Conservation (phyloP, 2,888 invertebrate species). For the Boloria selene region DNA sequence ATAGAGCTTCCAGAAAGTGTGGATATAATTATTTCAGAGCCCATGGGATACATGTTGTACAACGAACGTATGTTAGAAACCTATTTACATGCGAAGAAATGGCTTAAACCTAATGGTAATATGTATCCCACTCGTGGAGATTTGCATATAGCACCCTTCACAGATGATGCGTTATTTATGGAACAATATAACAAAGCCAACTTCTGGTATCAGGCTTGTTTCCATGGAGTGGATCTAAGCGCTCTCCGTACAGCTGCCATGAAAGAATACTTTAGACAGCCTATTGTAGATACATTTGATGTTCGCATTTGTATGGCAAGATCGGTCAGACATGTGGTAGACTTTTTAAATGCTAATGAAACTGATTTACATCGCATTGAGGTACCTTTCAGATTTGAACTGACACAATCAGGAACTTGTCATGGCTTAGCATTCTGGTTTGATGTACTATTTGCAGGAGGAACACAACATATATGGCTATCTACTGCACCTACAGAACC, state of each 20-base stretch:
- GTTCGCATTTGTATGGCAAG: conserved; percentile 98
- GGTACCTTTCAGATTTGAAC: conserved; percentile 96
- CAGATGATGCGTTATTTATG: conserved; percentile 98
- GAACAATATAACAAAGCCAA: conserved; percentile 99
- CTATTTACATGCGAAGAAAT: conserved; percentile 98
- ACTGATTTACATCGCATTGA: conserved; percentile 97
- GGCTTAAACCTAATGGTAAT: conserved; percentile 95
- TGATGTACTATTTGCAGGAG: conserved; percentile 97
- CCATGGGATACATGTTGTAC: conserved; percentile 99
- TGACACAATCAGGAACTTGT: conserved; percentile 95
- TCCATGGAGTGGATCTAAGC: conserved; percentile 98
- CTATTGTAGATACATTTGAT: conserved; percentile 99
- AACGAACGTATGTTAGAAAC: conserved; percentile 99
- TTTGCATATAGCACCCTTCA: conserved; percentile 98
- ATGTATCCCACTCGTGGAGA: conserved; percentile 99
- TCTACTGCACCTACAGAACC: conserved; percentile 99
- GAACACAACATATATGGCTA: conserved; percentile 95
- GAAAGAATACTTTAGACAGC: conserved; percentile 98
- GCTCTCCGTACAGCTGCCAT: conserved; percentile 96
- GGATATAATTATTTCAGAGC: conserved; percentile 98
- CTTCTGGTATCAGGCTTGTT: conserved; percentile 99
- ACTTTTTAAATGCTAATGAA: conserved; percentile 96
- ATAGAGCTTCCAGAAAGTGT: conserved; percentile 97
- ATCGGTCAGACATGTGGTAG: conserved; percentile 95
- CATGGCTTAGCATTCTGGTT: conserved; percentile 99